A percentile compares a stretch with the other conserved stretches of the same genome.
phyloP scores from a whole-genome alignment of 1,140 invertebrate genomes.

The Brachionus sp. region DNA sequence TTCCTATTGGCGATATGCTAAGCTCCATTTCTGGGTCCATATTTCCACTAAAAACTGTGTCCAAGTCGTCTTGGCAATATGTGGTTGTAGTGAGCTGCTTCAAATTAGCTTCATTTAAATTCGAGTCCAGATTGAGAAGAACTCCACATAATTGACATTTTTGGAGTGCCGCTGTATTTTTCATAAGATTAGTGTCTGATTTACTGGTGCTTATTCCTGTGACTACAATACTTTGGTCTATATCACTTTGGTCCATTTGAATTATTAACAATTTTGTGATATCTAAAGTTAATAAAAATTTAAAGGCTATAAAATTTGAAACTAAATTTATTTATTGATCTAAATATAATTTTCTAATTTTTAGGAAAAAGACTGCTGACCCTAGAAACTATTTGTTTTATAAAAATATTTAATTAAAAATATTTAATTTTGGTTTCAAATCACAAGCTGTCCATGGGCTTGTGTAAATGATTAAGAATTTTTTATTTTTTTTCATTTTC shows the following conservation, averaged over 20 bases:
- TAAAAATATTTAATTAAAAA: too few relatives aligned
- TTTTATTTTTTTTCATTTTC: too few relatives aligned
- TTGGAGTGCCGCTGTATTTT: background rate
- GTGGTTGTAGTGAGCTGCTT: background rate
- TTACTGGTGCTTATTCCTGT: background rate
- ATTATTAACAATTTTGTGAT: too few relatives aligned
- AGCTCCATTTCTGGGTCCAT: slow-evolving; percentile 34
- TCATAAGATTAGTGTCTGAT: background rate
- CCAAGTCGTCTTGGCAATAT: slow-evolving; percentile 22
- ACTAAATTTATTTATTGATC: background rate
- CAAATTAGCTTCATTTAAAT: background rate
- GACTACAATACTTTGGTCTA: slow-evolving; percentile 37
- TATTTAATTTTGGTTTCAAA: too few relatives aligned
- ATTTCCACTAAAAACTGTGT: slow-evolving; percentile 9
- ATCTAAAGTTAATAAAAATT: background rate
- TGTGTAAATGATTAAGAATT: too few relatives aligned
- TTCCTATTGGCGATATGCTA: background rate
- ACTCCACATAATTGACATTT: slow-evolving; percentile 22
- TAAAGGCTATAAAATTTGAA: background rate
- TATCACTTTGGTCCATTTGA: slow-evolving; percentile 26
- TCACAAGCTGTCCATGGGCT: too few relatives aligned
- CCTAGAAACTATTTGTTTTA: too few relatives aligned
- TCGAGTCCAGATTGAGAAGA: background rate
- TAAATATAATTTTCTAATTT: too few relatives aligned
- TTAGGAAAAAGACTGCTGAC: too few relatives aligned